Conservation (phyloP, 2,797 vertebrate species). For the Catostomus latipinnis region DNA sequence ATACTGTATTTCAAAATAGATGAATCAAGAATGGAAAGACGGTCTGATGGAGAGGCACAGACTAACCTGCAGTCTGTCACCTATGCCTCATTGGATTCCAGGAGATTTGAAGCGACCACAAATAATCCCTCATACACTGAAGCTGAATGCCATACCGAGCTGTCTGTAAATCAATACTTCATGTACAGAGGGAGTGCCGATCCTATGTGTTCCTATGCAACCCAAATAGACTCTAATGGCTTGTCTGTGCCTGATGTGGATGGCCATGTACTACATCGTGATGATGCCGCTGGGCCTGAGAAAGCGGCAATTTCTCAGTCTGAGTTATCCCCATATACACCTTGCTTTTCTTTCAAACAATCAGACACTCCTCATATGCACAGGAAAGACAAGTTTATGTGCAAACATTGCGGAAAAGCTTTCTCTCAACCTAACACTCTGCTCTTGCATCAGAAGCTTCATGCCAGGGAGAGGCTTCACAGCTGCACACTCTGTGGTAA, state of each 20-base stretch:
- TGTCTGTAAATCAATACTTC: constrained; percentile 42
- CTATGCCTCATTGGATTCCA: constrained; percentile 47
- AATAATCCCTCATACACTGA: constrained; percentile 36
- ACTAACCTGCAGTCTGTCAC: constrained; percentile 1
- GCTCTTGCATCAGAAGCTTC: constrained; percentile 49
- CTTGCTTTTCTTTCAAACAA: constrained; percentile 26
- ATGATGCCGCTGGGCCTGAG: constrained; percentile 2
- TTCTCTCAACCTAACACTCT: constrained; percentile 53
- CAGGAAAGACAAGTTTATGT: constrained; percentile 50
- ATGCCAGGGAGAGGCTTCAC: constrained; percentile 51
- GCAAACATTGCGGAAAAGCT: constrained; percentile 56
- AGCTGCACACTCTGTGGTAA: constrained; percentile 60
- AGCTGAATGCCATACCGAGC: constrained; percentile 22
- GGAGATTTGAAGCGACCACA: constrained; percentile 23
- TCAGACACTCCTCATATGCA: constrained; percentile 1
- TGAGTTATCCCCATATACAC: not conserved
- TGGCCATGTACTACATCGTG: not conserved
- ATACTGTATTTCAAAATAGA: constrained; percentile 3
- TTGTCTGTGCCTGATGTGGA: constrained; percentile 31
- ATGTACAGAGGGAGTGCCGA: constrained; percentile 33
- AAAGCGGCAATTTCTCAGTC: not conserved
- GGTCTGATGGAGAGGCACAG: constrained; percentile 3
- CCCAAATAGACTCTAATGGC: constrained; percentile 7
- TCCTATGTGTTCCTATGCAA: constrained; percentile 25
- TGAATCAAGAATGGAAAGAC: constrained; percentile 3